Evolutionary conservation across 1,140 invertebrate genomes (phyloP).

Genomic region (Camponotus floridanus): DNA sequence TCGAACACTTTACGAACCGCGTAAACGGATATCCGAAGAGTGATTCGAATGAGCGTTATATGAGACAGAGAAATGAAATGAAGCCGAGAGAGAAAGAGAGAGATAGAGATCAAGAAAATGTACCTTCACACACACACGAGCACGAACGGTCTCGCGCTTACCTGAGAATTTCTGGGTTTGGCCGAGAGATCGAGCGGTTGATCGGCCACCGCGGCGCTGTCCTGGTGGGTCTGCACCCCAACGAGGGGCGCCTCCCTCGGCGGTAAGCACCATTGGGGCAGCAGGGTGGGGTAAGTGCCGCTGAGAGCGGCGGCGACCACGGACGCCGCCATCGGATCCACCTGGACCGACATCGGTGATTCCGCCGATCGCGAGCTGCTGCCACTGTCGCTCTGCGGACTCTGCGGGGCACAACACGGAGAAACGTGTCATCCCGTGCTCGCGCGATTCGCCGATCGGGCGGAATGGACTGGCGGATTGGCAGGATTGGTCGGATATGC

Average conservation of each 20-base stretch:
- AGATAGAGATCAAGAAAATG: not conserved
- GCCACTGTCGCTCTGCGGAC: constrained; percentile 86
- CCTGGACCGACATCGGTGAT: constrained; percentile 86
- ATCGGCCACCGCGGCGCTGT: constrained; percentile 87
- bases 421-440: constrained; percentile 63
- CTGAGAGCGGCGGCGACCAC: constrained; percentile 89
- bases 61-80: constrained; percentile 29
- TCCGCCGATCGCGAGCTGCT: constrained; percentile 86
- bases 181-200: constrained; percentile 93
- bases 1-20: constrained; percentile 3
- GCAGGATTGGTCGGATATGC: constrained; percentile 58
- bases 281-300: constrained; percentile 86
- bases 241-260: constrained; percentile 84
- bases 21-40: not conserved
- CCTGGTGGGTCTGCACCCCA: constrained; percentile 85
- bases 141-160: constrained; percentile 64
- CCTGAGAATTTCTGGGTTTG: constrained; percentile 87
- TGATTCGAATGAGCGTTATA: constrained; percentile 11
- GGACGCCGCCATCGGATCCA: constrained; percentile 88
- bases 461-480: constrained; percentile 6
- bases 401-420: constrained; percentile 78
- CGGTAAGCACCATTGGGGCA: constrained; percentile 88
- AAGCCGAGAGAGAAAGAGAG: not conserved
- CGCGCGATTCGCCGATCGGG: constrained; percentile 55
- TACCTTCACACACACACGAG: not conserved